A percentile compares a stretch with the other conserved stretches of the same genome.
phyloP scores from a whole-genome alignment of 2,888 invertebrate species.

The Saturnia japonica region DNA sequence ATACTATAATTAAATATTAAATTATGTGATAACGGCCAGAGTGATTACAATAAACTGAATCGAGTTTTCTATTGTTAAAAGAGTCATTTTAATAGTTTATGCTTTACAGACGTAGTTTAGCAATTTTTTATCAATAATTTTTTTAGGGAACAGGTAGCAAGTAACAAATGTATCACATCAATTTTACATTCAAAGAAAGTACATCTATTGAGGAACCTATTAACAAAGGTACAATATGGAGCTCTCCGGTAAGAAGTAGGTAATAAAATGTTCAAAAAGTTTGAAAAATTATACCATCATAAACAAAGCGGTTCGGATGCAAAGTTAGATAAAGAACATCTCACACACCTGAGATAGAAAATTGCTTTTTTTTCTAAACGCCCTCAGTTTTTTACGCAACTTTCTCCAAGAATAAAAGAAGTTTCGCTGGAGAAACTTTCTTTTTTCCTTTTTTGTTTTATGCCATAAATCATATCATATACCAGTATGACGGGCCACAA shows the following conservation, averaged over 20 bases:
- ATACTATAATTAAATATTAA: neutral
- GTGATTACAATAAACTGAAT: neutral
- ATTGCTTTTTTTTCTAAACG: slow-evolving; percentile 81
- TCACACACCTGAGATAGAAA: slow-evolving; percentile 82
- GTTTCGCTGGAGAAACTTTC: slow-evolving; percentile 76
- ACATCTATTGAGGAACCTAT: slow-evolving; percentile 50
- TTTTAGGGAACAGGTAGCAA: slow-evolving; percentile 23
- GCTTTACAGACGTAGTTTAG: neutral
- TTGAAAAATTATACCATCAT: slow-evolving; percentile 77
- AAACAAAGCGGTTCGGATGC: slow-evolving; percentile 81
- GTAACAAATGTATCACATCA: slow-evolving; percentile 18
- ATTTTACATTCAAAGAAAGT: slow-evolving; percentile 61
- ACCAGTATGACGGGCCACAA: slow-evolving; percentile 63
- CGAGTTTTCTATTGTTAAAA: neutral
- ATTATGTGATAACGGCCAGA: neutral
- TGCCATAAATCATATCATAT: slow-evolving; percentile 69
- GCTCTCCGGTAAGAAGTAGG: slow-evolving; percentile 66
- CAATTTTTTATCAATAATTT: slow-evolving; percentile 8
- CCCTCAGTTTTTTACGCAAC: slow-evolving; percentile 80
- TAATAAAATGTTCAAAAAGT: slow-evolving; percentile 80
- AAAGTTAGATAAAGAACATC: slow-evolving; percentile 83
- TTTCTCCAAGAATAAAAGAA: slow-evolving; percentile 80
- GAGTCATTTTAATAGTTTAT: neutral
- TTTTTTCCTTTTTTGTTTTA: slow-evolving; percentile 59
- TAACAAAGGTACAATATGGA: slow-evolving; percentile 58